Evolutionary conservation across 2,113 vertebrate genomes (phyloP), one percentile per base, ranked within the genome.

Genomic region (Nicator chloris): DNA sequence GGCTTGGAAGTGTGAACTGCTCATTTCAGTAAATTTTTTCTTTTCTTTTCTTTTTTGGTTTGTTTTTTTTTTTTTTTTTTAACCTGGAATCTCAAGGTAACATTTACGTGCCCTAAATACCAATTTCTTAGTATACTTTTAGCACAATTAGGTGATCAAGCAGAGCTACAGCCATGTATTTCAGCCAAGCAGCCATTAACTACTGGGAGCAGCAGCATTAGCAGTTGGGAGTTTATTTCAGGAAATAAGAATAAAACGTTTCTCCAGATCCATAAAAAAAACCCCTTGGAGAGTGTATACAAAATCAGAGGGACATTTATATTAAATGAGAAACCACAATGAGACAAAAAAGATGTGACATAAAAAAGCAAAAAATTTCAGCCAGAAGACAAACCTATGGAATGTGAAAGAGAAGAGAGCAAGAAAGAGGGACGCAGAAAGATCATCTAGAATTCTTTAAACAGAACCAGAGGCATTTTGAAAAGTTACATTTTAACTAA

Each of bases 41-140:
- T 88, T 60, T 37, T 22, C 40, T 40, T 61, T 56, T 68, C 72
- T 75, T 73, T 91, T 40, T 40, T n/a, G n/a, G n/a, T n/a, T n/a
- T n/a, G n/a, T 28, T 28, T 76, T 87, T 56, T 45, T 21, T 40
- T 33, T 53, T 56, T 72, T 78, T 77, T 70, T 92, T 40, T n/a
- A 1, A 76, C 56, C 44, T 59, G 51, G 40, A 71, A 82, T 90
- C 63, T 82, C 63, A 40, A 94, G 68, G 86, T 83, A 90, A 86
- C 72, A 91, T 84, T 95, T 96, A 87, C 65, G 82, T 79, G 53
- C 31, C 56, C 69, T 90, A 92, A 63, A 90, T 81, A 81, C 9
- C 33, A 90, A 90, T 92, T 93, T 47, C 65, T 90, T 37, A 13
- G 31, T 57, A 73, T 56, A 86, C 82, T 83, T 93, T 35, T 60